A percentile compares a stretch with the other conserved stretches of the same genome.
phyloP scores from a whole-genome alignment of 2,888 invertebrate genomes.

The Melanchra persicariae region DNA sequence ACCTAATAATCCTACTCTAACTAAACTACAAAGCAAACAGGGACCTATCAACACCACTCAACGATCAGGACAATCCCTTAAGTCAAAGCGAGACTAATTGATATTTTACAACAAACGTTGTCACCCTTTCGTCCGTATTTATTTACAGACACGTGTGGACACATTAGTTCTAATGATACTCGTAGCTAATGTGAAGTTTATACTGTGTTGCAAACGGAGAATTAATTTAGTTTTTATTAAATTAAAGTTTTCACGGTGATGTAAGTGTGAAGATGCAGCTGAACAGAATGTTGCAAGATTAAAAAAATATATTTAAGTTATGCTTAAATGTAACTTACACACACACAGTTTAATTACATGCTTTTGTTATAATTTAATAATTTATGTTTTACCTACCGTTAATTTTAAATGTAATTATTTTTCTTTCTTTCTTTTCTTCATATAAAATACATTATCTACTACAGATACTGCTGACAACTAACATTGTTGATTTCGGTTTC shows the following conservation, averaged over 20 bases:
- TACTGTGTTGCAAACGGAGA: constrained; percentile 55
- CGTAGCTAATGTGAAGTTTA: constrained; percentile 65
- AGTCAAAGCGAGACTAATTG: constrained; percentile 61
- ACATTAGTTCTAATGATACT: constrained; percentile 60
- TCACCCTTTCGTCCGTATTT: constrained; percentile 68
- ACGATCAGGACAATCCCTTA: constrained; percentile 37
- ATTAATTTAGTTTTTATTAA: constrained; percentile 59
- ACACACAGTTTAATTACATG: too few species aligned
- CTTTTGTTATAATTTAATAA: too few species aligned
- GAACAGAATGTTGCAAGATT: not conserved
- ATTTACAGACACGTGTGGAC: constrained; percentile 68
- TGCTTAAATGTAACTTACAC: not conserved
- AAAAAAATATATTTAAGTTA: not conserved
- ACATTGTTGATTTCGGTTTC: too few species aligned
- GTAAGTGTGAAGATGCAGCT: constrained; percentile 20
- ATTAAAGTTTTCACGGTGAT: constrained; percentile 46
- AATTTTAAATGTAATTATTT: too few species aligned
- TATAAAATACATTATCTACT: too few species aligned
- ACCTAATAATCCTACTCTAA: constrained; percentile 19
- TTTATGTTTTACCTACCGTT: too few species aligned
- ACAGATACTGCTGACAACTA: too few species aligned
- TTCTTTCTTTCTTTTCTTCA: too few species aligned
- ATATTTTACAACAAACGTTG: constrained; percentile 64
- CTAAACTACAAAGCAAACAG: constrained; percentile 47
- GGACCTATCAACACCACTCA: constrained; percentile 40